A percentile compares a stretch with the other conserved stretches of the same genome.
Evolutionary conservation across 1,140 invertebrate genomes (phyloP).

Genomic region (Drosophila teissieri): DNA sequence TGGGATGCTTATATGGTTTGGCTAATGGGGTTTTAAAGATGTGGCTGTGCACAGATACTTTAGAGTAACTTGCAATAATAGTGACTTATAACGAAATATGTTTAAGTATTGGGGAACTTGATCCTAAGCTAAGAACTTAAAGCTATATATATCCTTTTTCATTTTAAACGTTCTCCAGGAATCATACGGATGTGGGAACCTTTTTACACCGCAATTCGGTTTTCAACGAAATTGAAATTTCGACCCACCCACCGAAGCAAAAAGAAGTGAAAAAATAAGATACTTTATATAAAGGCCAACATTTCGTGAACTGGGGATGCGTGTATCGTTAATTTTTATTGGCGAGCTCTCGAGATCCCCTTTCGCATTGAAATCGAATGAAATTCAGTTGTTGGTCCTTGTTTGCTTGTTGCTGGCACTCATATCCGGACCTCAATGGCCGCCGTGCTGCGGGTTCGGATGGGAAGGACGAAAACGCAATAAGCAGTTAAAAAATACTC

Average conservation of each 20-base stretch:
- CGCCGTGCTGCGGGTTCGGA: slow-evolving; percentile 3
- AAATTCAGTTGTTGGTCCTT: slow-evolving; percentile 72
- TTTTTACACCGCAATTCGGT: slow-evolving; percentile 27
- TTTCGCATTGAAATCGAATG: slow-evolving; percentile 80
- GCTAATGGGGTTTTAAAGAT: background rate
- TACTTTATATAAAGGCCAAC: slow-evolving; percentile 26
- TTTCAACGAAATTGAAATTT: slow-evolving; percentile 71
- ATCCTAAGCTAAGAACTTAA: background rate
- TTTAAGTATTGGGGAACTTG: background rate
- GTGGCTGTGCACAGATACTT: background rate
- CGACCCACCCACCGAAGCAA: slow-evolving; percentile 16
- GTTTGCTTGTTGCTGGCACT: slow-evolving; percentile 70
- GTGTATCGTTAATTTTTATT: slow-evolving; percentile 80
- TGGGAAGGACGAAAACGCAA: slow-evolving; percentile 71
- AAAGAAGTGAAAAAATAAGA: slow-evolving; percentile 9
- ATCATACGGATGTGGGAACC: background rate
- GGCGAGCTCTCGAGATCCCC: slow-evolving; percentile 71
- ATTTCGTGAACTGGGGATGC: slow-evolving; percentile 72
- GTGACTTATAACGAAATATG: background rate
- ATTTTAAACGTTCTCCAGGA: background rate
- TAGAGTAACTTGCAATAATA: background rate
- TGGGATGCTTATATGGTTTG: slow-evolving; percentile 17
- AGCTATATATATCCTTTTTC: background rate
- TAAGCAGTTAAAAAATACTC: slow-evolving; percentile 83
- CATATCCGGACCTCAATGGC: slow-evolving; percentile 27